Base-by-base conservation (phyloP, 2,888 invertebrate species). In the Ochlodes sylvanus region DNA sequence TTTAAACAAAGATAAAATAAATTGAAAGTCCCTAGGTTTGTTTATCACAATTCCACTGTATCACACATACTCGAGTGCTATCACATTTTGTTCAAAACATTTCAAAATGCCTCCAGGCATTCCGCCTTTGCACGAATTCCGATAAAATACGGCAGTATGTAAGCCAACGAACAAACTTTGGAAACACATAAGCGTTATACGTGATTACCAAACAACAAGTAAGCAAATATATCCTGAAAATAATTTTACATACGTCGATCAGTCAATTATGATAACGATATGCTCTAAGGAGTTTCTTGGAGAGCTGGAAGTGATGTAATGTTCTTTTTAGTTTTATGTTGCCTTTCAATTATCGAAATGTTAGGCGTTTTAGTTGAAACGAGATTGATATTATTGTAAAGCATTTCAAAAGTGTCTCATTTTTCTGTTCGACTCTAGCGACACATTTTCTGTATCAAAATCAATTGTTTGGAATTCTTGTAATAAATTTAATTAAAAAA, bases 251-350 rank as follows among this genome's bases (percentile, higher is more conserved):
- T 15, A 56, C 63, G 15, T 44, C 57, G 57, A 64, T 50, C 64
- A 64, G 38, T 64, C 57, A 57, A 64, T 64, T 63, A 63, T 44
- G 56, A 34, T 63, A 19, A 47, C 56, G 47, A 32, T 63, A 57
- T 34, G 10, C 57, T 12, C 44, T 44, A n/a, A 56, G 34, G 56
- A 34, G n/a, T 44, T 47, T 34, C 42, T 12, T 34, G 27, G 32
- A 41, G 44, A 56, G 14, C 15, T 63, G 38, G 38, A 2, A 38
- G 7, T 38, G 10, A 5, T 27, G 27, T 27, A 27, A 27, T 27
- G 27, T 27, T 27, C 27, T 27, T 27, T 27, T 27, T 27, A 27
- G 27, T 27, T 27, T 4, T 5, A 27, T 27, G 5, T 27, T 4
- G 27, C n/a, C n/a, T n/a, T n/a, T n/a, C n/a, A n/a, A n/a, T n/a